Conservation (phyloP, 2,797 vertebrate genomes). For the Cuculus canorus region DNA sequence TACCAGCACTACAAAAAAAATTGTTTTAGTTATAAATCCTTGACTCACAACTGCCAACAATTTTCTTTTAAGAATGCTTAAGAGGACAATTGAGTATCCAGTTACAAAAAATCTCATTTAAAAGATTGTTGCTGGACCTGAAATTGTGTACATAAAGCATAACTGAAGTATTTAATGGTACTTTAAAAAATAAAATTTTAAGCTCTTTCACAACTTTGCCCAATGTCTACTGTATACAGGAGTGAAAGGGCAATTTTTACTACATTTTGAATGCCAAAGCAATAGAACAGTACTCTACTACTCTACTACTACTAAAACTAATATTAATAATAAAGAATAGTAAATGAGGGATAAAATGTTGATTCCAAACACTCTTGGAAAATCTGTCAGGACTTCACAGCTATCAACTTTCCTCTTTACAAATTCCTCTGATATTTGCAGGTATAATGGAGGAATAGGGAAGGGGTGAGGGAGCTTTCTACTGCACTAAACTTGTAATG, state of each 20-base stretch:
- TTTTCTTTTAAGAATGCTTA: neutral
- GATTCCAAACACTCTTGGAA: slow-evolving; percentile 29
- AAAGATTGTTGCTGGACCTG: neutral
- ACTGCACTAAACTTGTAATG: neutral
- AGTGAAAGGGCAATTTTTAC: neutral
- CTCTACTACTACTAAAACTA: no score
- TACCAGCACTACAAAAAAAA: neutral
- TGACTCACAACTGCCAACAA: neutral
- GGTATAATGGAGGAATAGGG: neutral
- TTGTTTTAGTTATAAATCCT: neutral
- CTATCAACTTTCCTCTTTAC: slow-evolving; percentile 41
- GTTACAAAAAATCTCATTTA: neutral
- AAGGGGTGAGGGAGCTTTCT: neutral
- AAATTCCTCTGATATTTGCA: slow-evolving; percentile 31
- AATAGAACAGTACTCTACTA: no score
- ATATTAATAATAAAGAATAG: neutral
- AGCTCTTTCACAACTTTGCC: neutral
- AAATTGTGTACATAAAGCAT: neutral
- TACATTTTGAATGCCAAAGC: neutral
- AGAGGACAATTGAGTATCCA: neutral
- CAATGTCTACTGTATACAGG: neutral
- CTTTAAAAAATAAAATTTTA: neutral
- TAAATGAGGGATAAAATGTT: slow-evolving; percentile 45
- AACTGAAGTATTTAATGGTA: neutral
- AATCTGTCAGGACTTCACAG: slow-evolving; percentile 10